Conservation (phyloP, 1,140 invertebrate species). For the Orussus abietinus region DNA sequence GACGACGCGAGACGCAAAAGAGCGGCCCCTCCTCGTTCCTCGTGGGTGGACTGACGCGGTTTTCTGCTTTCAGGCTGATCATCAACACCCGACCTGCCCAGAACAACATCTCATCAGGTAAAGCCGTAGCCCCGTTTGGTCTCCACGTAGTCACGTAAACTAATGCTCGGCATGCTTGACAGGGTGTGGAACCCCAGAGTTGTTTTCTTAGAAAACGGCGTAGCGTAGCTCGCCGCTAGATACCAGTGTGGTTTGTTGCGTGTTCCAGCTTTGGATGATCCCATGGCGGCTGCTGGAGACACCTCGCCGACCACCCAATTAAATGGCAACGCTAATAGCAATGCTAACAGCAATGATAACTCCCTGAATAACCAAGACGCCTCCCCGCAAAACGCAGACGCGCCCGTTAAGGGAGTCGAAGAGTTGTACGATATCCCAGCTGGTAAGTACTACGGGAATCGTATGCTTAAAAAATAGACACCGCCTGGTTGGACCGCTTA, state of each 20-base stretch:
- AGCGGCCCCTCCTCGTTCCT: no score
- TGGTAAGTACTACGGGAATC: no score
- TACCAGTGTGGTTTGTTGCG: constrained; percentile 44
- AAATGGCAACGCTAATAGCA: constrained; percentile 50
- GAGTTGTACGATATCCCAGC: constrained; percentile 79
- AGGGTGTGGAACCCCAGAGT: no score
- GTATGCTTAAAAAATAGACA: no score
- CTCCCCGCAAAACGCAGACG: constrained; percentile 39
- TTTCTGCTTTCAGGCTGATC: constrained; percentile 44
- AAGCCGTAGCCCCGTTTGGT: constrained; percentile 10
- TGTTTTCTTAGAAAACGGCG: no score
- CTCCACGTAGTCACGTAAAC: no score
- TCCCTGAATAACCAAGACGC: constrained; percentile 50
- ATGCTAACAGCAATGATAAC: constrained; percentile 53
- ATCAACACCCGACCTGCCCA: constrained; percentile 49
- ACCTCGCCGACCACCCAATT: constrained; percentile 46
- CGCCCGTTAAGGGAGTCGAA: constrained; percentile 59
- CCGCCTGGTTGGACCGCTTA: no score
- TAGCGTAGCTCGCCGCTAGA: no score
- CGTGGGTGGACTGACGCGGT: no score
- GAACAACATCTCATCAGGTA: constrained; percentile 49
- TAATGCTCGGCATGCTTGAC: not conserved
- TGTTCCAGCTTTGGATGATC: constrained; percentile 43
- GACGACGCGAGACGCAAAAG: no score
- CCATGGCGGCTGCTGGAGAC: constrained; percentile 33